Conservation (phyloP, 2,888 invertebrate genomes). For the Dryobota labecula region DNA sequence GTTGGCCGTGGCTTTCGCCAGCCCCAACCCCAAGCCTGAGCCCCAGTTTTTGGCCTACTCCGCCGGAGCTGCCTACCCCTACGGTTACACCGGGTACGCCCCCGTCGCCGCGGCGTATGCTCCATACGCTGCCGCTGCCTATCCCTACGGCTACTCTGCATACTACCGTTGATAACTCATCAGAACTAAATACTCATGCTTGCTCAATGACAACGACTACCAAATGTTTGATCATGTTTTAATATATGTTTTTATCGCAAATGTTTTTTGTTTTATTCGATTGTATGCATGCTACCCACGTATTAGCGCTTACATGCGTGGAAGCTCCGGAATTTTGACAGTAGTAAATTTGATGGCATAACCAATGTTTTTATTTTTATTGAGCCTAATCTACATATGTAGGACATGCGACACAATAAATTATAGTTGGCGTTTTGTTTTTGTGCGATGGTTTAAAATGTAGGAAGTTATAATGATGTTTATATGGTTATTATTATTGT, state of each 20-base stretch:
- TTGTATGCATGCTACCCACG: slow-evolving; percentile 37
- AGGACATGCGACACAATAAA: slow-evolving; percentile 11
- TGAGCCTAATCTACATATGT: slow-evolving; percentile 26
- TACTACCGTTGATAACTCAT: slow-evolving; percentile 71
- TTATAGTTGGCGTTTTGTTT: slow-evolving; percentile 19
- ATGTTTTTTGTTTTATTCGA: slow-evolving; percentile 68
- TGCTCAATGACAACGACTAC: slow-evolving; percentile 73
- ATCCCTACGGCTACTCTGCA: slow-evolving; percentile 82
- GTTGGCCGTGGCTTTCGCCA: slow-evolving; percentile 90
- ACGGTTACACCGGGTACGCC: slow-evolving; percentile 73
- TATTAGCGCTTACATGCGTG: slow-evolving; percentile 8
- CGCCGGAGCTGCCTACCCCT: slow-evolving; percentile 72
- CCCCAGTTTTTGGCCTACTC: slow-evolving; percentile 80
- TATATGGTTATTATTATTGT: too few relatives aligned
- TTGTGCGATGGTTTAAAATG: not conserved
- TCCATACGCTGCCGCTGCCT: slow-evolving; percentile 75
- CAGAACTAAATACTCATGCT: slow-evolving; percentile 28
- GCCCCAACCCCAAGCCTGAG: slow-evolving; percentile 87
- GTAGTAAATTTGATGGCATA: slow-evolving; percentile 35
- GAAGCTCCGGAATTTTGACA: slow-evolving; percentile 32
- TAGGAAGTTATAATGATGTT: not conserved
- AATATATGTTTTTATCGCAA: slow-evolving; percentile 79
- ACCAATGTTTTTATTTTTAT: slow-evolving; percentile 28
- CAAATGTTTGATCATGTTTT: slow-evolving; percentile 70
- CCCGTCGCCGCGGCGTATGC: slow-evolving; percentile 72